These are phyloP conservation scores for Saccopteryx leptura DNA, from an alignment of 2,113 vertebrate species.

Conservation along the genomic window DNA sequence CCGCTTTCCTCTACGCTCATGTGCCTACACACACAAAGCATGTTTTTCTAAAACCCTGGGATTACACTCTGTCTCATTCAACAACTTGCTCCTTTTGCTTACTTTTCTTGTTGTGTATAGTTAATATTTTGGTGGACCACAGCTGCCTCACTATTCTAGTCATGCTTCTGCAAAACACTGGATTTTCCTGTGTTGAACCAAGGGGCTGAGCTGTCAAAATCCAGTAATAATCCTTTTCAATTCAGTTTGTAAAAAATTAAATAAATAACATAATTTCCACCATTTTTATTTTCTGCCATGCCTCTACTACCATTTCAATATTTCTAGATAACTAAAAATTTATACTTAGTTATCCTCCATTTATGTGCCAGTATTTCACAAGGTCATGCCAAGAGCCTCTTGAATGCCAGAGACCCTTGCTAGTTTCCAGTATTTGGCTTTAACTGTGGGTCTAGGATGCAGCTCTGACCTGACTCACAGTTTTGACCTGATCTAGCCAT, in stretches of 20 bases:
- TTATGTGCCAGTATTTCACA: not conserved
- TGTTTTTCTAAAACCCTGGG: not conserved
- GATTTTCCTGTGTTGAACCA: not conserved
- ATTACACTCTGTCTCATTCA: not conserved
- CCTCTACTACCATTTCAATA: not conserved
- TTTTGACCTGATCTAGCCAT: not conserved
- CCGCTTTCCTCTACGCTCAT: not conserved
- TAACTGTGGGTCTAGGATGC: not conserved
- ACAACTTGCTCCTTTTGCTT: not conserved
- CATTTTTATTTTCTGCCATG: not conserved
- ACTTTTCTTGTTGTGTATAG: not conserved
- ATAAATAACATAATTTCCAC: not conserved
- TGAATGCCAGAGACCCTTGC: not conserved
- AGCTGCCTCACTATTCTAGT: not conserved
- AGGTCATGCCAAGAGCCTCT: not conserved
- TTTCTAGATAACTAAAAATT: constrained; percentile 7
- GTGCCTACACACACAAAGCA: not conserved
- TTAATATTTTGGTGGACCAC: not conserved
- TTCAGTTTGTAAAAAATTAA: constrained; percentile 22
- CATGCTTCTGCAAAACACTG: not conserved
- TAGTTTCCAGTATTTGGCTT: not conserved
- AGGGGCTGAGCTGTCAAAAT: constrained; percentile 1
- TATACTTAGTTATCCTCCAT: not conserved
- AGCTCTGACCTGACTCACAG: not conserved
- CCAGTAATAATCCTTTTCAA: not conserved